Evolutionary conservation across 1,140 invertebrate species (phyloP).

Genomic region (Drosophila virilis): DNA sequence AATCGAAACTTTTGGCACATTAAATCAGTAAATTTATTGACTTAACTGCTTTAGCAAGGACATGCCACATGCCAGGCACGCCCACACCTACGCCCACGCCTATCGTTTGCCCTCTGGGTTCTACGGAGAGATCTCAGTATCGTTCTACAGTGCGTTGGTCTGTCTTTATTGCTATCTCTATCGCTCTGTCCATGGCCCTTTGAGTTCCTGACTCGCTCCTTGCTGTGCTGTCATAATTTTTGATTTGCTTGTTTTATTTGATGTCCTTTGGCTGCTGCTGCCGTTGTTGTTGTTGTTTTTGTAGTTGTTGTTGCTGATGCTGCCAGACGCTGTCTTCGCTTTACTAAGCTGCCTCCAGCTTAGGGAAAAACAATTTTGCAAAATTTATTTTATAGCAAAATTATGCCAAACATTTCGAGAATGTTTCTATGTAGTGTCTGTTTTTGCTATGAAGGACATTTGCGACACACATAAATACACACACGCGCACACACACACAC

Average conservation of each 20-base stretch:
- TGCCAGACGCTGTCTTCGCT: slow-evolving; percentile 43
- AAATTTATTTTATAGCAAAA: slow-evolving; percentile 83
- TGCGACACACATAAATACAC: slow-evolving; percentile 39
- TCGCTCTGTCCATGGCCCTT: slow-evolving; percentile 26
- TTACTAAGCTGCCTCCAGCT: slow-evolving; percentile 77
- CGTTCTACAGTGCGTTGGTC: slow-evolving; percentile 24
- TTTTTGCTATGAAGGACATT: slow-evolving; percentile 53
- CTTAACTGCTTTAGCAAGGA: slow-evolving; percentile 75
- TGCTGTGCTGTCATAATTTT: slow-evolving; percentile 82
- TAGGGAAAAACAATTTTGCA: slow-evolving; percentile 82
- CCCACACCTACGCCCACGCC: slow-evolving; percentile 27
- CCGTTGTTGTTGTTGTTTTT: slow-evolving; percentile 11
- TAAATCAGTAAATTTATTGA: slow-evolving; percentile 83
- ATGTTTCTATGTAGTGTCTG: slow-evolving; percentile 78
- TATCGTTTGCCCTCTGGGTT: slow-evolving; percentile 60
- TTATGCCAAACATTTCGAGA: slow-evolving; percentile 81
- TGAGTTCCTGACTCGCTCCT: slow-evolving; percentile 56
- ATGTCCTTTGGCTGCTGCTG: slow-evolving; percentile 66
- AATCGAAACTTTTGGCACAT: slow-evolving; percentile 82
- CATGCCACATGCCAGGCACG: slow-evolving; percentile 46
- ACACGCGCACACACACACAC: slow-evolving; percentile 25
- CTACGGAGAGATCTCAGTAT: slow-evolving; percentile 27
- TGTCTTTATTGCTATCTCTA: slow-evolving; percentile 22
- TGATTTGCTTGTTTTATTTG: slow-evolving; percentile 83
- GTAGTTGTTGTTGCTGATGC: slow-evolving; percentile 10